Evolutionary conservation across 1,140 invertebrate species (phyloP).

Genomic region (Leptopilina clavipes): DNA sequence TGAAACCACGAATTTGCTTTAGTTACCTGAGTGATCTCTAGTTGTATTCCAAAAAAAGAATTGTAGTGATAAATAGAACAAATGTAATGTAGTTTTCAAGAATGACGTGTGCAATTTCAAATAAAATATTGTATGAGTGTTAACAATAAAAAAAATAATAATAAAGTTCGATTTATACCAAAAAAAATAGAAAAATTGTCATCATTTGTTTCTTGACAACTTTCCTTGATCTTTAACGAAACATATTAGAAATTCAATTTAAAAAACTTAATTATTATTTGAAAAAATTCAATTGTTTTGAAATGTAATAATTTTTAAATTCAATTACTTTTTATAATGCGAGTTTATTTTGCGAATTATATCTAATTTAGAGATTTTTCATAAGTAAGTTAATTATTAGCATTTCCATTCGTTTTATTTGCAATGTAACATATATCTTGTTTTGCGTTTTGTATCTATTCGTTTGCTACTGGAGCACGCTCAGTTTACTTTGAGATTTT

Average conservation of each 20-base stretch:
- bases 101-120: neutral
- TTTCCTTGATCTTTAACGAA: too few species aligned
- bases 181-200: slow-evolving; percentile 10
- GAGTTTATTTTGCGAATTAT: too few species aligned
- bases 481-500: slow-evolving; percentile 28
- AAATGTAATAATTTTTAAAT: too few species aligned
- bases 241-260: too few species aligned
- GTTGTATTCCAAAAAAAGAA: slow-evolving; percentile 6
- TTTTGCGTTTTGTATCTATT: neutral
- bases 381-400: too few species aligned
- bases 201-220: too few species aligned
- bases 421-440: neutral
- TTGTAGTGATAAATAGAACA: slow-evolving; percentile 26
- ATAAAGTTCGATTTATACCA: slow-evolving; percentile 35
- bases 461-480: slow-evolving; percentile 26
- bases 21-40: neutral
- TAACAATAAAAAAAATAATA: slow-evolving; percentile 23
- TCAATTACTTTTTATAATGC: too few species aligned
- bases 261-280: too few species aligned
- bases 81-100: neutral
- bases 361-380: too few species aligned
- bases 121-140: slow-evolving; percentile 9
- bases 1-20: neutral
- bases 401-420: too few species aligned
- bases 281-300: too few species aligned